Evolutionary conservation across 2,113 vertebrate genomes (phyloP).

Genomic region (Ictalurus furcatus): DNA sequence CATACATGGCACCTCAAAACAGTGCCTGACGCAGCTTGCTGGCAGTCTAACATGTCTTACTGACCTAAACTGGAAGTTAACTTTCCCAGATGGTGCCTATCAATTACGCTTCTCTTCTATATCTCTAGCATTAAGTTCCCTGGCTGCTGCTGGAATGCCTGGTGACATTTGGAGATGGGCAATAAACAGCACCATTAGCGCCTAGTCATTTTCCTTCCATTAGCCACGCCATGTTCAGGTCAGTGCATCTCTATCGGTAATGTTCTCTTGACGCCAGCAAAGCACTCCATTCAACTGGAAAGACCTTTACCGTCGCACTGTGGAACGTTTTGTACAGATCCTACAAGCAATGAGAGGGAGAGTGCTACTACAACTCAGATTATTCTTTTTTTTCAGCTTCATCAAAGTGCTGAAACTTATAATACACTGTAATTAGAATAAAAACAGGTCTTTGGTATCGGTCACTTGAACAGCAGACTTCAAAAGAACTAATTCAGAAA

Average conservation of each 20-base stretch:
- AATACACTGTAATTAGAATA: slow-evolving; percentile 19
- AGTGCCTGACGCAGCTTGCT: neutral
- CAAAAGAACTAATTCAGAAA: neutral
- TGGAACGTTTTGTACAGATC: neutral
- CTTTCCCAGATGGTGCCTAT: slow-evolving; percentile 25
- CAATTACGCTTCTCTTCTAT: slow-evolving; percentile 17
- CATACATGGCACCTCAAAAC: neutral
- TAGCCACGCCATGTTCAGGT: slow-evolving; percentile 61
- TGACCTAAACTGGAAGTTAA: slow-evolving; percentile 38
- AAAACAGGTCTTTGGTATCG: neutral
- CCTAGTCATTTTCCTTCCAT: slow-evolving; percentile 61
- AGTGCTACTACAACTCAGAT: neutral
- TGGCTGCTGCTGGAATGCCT: slow-evolving; percentile 23
- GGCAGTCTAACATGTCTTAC: slow-evolving; percentile 7
- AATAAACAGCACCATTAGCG: slow-evolving; percentile 60
- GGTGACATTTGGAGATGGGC: slow-evolving; percentile 59
- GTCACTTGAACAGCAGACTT: slow-evolving; percentile 4
- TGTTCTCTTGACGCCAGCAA: slow-evolving; percentile 22
- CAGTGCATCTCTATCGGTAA: slow-evolving; percentile 51
- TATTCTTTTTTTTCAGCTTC: neutral
- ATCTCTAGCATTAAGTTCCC: slow-evolving; percentile 23
- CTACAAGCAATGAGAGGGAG: neutral
- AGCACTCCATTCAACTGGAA: slow-evolving; percentile 30
- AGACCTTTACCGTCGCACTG: slow-evolving; percentile 26
- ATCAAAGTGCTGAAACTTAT: slow-evolving; percentile 1